These are phyloP conservation scores for Tolmerus cingulatus DNA, from an alignment of 2,888 invertebrate species.

Conservation along the genomic window DNA sequence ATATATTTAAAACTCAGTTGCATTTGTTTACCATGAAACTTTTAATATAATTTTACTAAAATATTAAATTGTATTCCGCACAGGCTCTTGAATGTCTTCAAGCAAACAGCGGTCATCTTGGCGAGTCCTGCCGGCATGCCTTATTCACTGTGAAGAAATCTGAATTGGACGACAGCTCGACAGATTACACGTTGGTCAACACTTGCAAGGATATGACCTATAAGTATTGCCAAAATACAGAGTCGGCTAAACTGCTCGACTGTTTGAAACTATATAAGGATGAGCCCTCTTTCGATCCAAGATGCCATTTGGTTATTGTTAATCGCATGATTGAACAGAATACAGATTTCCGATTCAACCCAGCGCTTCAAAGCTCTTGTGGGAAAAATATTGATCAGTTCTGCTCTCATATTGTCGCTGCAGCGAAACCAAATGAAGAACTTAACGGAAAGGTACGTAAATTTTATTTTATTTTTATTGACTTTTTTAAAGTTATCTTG, in stretches of 20 bases:
- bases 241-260: constrained; percentile 74
- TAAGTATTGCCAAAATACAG: constrained; percentile 79
- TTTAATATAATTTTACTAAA: background rate
- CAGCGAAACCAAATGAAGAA: constrained; percentile 71
- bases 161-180: constrained; percentile 84
- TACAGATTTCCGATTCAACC: constrained; percentile 89
- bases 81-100: constrained; percentile 84
- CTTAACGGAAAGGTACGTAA: constrained; percentile 77
- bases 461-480: background rate
- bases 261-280: constrained; percentile 83
- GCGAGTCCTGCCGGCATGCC: constrained; percentile 76
- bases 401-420: constrained; percentile 68
- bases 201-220: constrained; percentile 88
- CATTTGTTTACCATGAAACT: too few species aligned
- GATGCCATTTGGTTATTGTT: constrained; percentile 84
- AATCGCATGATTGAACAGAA: constrained; percentile 90
- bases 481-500: background rate
- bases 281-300: constrained; percentile 79
- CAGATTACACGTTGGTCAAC: constrained; percentile 84
- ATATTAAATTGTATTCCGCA: constrained; percentile 54
- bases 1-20: background rate
- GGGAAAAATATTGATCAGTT: constrained; percentile 80
- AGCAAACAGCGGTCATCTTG: constrained; percentile 70
- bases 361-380: constrained; percentile 82
- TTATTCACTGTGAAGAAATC: constrained; percentile 87